phyloP scores from a whole-genome alignment of 2,888 invertebrate species.

The Drosophila birchii region DNA sequence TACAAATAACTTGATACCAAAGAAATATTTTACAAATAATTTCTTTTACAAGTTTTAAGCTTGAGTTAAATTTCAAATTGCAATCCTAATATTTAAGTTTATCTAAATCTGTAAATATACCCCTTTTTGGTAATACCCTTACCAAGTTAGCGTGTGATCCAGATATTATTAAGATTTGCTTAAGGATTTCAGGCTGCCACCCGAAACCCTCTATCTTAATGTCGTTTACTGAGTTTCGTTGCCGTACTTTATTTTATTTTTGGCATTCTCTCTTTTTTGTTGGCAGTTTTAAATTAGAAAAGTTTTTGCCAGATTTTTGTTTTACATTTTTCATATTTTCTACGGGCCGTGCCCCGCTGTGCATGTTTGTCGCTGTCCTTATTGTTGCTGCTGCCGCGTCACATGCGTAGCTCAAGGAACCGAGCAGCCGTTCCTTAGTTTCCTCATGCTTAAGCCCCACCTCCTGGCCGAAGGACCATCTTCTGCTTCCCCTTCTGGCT shows the following conservation, averaged over 20 bases:
- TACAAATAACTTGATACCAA: neutral
- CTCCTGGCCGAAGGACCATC: constrained; percentile 7
- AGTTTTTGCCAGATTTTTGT: constrained; percentile 79
- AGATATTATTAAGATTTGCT: constrained; percentile 68
- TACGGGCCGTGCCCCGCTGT: constrained; percentile 66
- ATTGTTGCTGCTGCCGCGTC: constrained; percentile 56
- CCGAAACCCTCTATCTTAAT: constrained; percentile 39
- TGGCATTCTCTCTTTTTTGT: constrained; percentile 59
- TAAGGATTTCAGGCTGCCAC: constrained; percentile 45
- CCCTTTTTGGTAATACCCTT: constrained; percentile 1
- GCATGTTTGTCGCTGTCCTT: constrained; percentile 68
- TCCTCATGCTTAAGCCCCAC: neutral
- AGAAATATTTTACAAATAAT: neutral
- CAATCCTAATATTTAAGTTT: neutral
- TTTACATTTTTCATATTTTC: constrained; percentile 81
- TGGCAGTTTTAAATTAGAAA: constrained; percentile 80
- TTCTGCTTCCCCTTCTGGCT: neutral
- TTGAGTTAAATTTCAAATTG: neutral
- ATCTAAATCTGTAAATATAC: neutral
- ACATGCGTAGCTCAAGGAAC: constrained; percentile 61
- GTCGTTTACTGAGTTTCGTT: constrained; percentile 60
- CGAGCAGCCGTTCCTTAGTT: neutral
- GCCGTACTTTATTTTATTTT: constrained; percentile 57
- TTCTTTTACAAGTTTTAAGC: neutral
- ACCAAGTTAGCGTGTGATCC: constrained; percentile 42